phyloP scores from a whole-genome alignment of 2,888 invertebrate species.

The Ophion obscuratus region DNA sequence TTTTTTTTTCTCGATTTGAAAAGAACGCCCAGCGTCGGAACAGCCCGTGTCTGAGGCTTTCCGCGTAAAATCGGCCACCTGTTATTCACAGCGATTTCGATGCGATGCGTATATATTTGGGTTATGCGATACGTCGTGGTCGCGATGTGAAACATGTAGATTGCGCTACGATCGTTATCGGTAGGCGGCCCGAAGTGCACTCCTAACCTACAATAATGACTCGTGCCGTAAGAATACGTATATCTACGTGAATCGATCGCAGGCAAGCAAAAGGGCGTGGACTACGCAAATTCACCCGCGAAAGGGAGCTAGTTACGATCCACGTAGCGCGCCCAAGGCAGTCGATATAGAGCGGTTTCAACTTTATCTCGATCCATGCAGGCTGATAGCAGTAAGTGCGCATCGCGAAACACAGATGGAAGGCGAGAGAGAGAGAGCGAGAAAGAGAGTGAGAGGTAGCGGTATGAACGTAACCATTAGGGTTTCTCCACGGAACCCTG shows the following conservation, averaged over 20 bases:
- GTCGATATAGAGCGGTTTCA: constrained; percentile 1
- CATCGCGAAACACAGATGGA: constrained; percentile 20
- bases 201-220: constrained; percentile 31
- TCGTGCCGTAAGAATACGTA: not conserved
- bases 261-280: not conserved
- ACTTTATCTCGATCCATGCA: constrained; percentile 41
- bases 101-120: not conserved
- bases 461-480: constrained; percentile 28
- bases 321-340: not conserved
- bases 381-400: constrained; percentile 27
- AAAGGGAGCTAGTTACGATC: not conserved
- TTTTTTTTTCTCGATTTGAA: not conserved
- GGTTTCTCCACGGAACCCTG: constrained; percentile 14
- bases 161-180: constrained; percentile 38
- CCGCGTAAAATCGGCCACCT: constrained; percentile 4
- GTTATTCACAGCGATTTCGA: constrained; percentile 20
- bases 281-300: not conserved
- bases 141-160: constrained; percentile 20
- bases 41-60: not conserved
- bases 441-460: not conserved
- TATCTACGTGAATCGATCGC: not conserved
- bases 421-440: not conserved
- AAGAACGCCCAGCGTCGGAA: no score
- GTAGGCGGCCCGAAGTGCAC: constrained; percentile 2
- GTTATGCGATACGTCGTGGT: constrained; percentile 6